Evolutionary conservation across 2,888 invertebrate genomes (phyloP), one percentile per base, ranked within the genome.

Genomic region (Hoplodrina ambigua): DNA sequence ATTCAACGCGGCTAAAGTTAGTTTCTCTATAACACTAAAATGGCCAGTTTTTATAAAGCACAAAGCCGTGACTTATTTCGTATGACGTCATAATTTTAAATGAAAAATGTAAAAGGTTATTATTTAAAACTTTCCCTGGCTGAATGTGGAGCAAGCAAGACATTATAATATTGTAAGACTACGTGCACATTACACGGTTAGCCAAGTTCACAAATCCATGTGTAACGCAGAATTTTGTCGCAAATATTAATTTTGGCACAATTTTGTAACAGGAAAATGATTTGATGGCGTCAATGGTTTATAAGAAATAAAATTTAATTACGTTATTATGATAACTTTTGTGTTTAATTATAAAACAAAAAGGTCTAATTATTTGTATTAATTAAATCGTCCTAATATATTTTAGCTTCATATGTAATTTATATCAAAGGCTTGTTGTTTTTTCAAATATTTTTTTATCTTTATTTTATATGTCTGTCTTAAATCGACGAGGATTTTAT

Each of bases 21-120:
- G 25, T 41, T 25, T 20, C 5, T 3, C 11, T 1, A 15, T 55
- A 20, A 25, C 50, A 17, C 46, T 20, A 58, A 68, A 66, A 68
- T 69, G 69, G 33, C 19, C 8, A 49, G 13, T 25, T 53, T 53
- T 46, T 13, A 53, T 13, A 62, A 7, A 61, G 54, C 58, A 66
- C 55, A 70, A 78, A 63, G 37, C 59, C 20, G 33, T 55, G 69
- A 75, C 71, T 69, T 81, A 75, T 75, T 68, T 56, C 55, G 10
- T 49, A 53, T 60, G 56, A 60, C 69, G 54, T 73, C 67, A 69
- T 84, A 72, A 81, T 73, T 82, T 82, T 52, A 78, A 84, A 82
- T 84, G 75, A 73, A 82, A 82, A 84, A 84, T 78, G 72, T 71
- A 72, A 75, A 84, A 71, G 70, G 69, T 75, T 75, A 78, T 75